Conservation (phyloP, 1,140 invertebrate species). For the Caenorhabditis elegans region WBcel235 BX284606.5:10791501-10792000, state of each 20-base stretch:
- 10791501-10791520: too few species aligned
- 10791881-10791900: not conserved
- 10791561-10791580: too few species aligned
- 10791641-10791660: constrained; percentile 24
- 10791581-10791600: constrained; percentile 28
- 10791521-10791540: too few species aligned
- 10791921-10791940: not conserved
- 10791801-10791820: not conserved
- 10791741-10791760: constrained; percentile 18
- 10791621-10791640: constrained; percentile 23
- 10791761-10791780: too few species aligned
- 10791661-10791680: constrained; percentile 38
- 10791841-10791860: not conserved
- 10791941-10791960: not conserved
- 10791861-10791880: not conserved
- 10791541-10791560: too few species aligned
- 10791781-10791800: too few species aligned
- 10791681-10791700: constrained; percentile 33
- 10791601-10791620: constrained; percentile 40
- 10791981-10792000: not conserved
- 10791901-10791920: not conserved
- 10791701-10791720: constrained; percentile 1
- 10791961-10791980: not conserved
- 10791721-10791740: constrained; percentile 28
- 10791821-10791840: not conserved